Percentiles rank a stretch among this genome's conserved stretches.
Evolutionary conservation across 2,797 vertebrate species (phyloP).

Genomic region (Masticophis lateralis): DNA sequence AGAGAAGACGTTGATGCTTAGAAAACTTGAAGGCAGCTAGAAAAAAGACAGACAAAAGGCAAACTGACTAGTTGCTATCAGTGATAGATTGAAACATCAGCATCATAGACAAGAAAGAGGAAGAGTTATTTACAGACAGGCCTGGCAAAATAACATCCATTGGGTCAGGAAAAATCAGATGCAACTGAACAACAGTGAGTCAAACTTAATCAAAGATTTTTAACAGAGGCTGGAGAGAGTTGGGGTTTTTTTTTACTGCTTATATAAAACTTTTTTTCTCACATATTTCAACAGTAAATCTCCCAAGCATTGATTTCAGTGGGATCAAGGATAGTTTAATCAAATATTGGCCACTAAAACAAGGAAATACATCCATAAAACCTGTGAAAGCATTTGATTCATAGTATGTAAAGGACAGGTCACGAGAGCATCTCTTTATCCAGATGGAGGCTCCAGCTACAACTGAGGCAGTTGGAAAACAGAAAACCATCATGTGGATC

Average conservation of each 20-base stretch:
- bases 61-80: background rate
- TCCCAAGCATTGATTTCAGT: background rate
- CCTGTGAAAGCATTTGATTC: background rate
- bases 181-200: background rate
- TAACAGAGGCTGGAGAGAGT: background rate
- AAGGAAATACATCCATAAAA: background rate
- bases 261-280: background rate
- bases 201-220: background rate
- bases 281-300: background rate
- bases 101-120: background rate
- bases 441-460: background rate
- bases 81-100: background rate
- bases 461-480: background rate
- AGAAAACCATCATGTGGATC: background rate
- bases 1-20: background rate
- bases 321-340: background rate
- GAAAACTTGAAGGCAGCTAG: background rate
- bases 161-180: background rate
- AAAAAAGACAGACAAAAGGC: background rate
- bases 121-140: background rate
- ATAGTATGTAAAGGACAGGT: background rate
- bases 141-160: background rate
- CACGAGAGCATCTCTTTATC: background rate
- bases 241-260: background rate
- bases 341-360: background rate